Evolutionary conservation across 2,888 invertebrate species (phyloP), one percentile per base, ranked within the genome.

Genomic region (Gymnoscelis rufifasciata): DNA sequence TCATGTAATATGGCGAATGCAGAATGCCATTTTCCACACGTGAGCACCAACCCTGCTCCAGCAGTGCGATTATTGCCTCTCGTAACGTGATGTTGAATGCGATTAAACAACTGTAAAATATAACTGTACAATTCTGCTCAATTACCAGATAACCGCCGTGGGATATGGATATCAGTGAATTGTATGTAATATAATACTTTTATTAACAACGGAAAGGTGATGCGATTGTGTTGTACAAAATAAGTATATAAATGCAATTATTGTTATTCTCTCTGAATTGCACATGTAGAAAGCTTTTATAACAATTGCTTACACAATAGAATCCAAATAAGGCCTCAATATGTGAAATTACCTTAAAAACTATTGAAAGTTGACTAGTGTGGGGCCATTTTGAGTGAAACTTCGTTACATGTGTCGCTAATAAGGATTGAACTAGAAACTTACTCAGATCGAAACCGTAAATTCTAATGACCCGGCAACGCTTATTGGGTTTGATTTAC

Each of bases 91-190:
- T 50, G 51, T 37, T 55, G 55, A 50, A 56, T 57, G 60, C 57
- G 63, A 62, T 62, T 64, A 56, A 61, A 60, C 64, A 57, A 63
- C 56, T 57, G 55, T 58, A 53, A 52, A 56, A 59, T 54, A 46
- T 67, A 71, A 69, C 72, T 59, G 69, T 69, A 67, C 65, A 64
- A 62, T 58, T 67, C 58, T 43, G 62, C 56, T 60, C 68, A 74
- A 73, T 74, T 74, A 74, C 68, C 71, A 67, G 66, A 68, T 70
- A 70, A 74, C 60, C 67, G 64, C 53, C 58, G 59, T 51, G 57
- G 52, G 64, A 52, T 58, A 58, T 51, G 58, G 52, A 64, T 62
- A 64, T 60, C 52, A 57, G 57, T 55, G 51, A 19, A 10, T 19
- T 15, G 10, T n/a, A 19, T 35, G 10, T 1, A 11, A 19, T 11